Base-by-base conservation (phyloP, 2,113 vertebrate genomes). In the Tychaedon coryphoeus region DNA sequence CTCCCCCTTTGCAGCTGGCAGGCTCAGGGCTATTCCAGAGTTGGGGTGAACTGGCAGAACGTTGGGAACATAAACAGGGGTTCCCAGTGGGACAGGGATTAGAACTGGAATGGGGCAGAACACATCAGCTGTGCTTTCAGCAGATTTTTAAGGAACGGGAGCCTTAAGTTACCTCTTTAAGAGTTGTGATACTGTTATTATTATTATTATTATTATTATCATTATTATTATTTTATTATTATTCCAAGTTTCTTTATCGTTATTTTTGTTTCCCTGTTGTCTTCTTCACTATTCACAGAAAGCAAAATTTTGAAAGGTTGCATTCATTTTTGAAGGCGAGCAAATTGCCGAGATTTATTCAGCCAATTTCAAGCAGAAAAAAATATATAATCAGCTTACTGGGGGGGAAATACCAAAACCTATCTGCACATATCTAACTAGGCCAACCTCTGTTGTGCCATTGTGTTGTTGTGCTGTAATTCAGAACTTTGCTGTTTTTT, bases 91-190 rank as follows among this genome's bases (percentile, higher is more conserved):
- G 36, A 81, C 2, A 3, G 11, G 9, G 28, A 76, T n/a, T 79
- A 42, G 26, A 85, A 65, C 15, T 33, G 40, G 13, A 17, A 69
- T 66, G 38, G 28, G 13, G 67, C 24, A 22, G 25, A 43, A 24
- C 61, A 47, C 4, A 5, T 75, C 38, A 47, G 22, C 16, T 54
- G 33, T 69, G 24, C 58, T 79, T 66, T 62, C 62, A 66, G 62
- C 24, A 92, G 91, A 86, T 56, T 48, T 76, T 82, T 40, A 50
- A 86, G 42, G 47, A 86, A 93, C 4, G 33, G 17, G 19, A 88
- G 29, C 29, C 54, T 70, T 82, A 72, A 67, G 33, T 43, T 89
- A 48, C 51, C 8, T 51, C 34, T 83, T 70, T 43, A 19, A 31
- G 12, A 75, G 43, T 33, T 67, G 13, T 17, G 11, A 8, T 56